These are phyloP conservation scores for Biston betularia DNA, from an alignment of 2,888 invertebrate species.

Conservation along the genomic window DNA sequence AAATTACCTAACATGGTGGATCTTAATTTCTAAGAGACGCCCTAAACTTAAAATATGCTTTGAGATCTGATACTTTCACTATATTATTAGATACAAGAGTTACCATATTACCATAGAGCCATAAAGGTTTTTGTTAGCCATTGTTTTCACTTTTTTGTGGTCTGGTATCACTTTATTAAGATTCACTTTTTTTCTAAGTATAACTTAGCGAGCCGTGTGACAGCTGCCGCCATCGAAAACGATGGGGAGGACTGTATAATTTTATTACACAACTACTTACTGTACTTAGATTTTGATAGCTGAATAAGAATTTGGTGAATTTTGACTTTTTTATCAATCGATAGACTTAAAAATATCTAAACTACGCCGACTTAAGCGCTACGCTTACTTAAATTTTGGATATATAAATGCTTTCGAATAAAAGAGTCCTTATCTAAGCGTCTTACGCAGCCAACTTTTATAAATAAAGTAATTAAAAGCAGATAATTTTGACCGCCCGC, in stretches of 20 bases:
- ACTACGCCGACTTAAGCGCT: constrained; percentile 26
- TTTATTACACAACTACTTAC: too few relatives aligned
- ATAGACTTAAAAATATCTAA: constrained; percentile 14
- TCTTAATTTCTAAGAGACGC: constrained; percentile 55
- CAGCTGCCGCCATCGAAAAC: too few relatives aligned
- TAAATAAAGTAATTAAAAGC: constrained; percentile 27
- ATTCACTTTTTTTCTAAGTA: too few relatives aligned
- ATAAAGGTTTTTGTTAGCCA: neutral
- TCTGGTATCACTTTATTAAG: too few relatives aligned
- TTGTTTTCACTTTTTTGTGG: too few relatives aligned
- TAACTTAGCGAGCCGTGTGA: too few relatives aligned
- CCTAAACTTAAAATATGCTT: constrained; percentile 62
- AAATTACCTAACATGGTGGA: neutral
- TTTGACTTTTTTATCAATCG: neutral
- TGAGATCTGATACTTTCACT: constrained; percentile 64
- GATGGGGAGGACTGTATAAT: too few relatives aligned
- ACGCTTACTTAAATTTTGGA: constrained; percentile 38
- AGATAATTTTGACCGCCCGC: constrained; percentile 27
- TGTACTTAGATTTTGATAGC: too few relatives aligned
- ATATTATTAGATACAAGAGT: constrained; percentile 8
- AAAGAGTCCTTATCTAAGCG: constrained; percentile 29
- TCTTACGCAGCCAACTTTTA: constrained; percentile 26
- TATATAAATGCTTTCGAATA: constrained; percentile 43
- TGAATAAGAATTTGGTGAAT: too few relatives aligned
- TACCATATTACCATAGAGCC: neutral